Percentiles rank a stretch among this genome's conserved stretches.
These are phyloP conservation scores for Rhopalosiphum nymphaeae DNA, from an alignment of 2,888 invertebrate genomes.

Conservation along the genomic window DNA sequence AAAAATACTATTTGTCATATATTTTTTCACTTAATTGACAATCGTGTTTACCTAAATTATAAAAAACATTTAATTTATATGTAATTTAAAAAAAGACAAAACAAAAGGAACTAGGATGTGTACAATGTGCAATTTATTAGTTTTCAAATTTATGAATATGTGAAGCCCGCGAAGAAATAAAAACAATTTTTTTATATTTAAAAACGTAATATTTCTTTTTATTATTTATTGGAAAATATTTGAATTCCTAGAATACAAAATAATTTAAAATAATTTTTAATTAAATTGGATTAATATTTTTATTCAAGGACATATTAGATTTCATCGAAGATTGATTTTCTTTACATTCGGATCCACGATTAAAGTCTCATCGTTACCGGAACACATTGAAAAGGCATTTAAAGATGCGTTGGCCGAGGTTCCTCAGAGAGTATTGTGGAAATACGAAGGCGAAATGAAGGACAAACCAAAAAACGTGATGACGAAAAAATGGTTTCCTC, in stretches of 20 bases:
- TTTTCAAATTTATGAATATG: background rate
- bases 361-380: background rate
- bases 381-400: background rate
- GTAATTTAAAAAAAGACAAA: too few relatives aligned
- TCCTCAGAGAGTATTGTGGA: constrained; percentile 30
- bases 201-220: background rate
- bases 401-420: background rate
- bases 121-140: background rate
- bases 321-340: too few relatives aligned
- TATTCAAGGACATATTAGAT: too few relatives aligned
- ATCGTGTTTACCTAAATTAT: too few relatives aligned
- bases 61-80: too few relatives aligned
- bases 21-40: too few relatives aligned
- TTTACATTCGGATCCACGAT: too few relatives aligned
- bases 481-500: constrained; percentile 27
- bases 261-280: background rate
- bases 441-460: constrained; percentile 12
- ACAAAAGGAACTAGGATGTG: too few relatives aligned
- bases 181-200: background rate
- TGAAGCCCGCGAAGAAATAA: background rate
- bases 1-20: too few relatives aligned
- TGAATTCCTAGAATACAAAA: too few relatives aligned
- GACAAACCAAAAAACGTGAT: constrained; percentile 14
- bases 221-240: too few relatives aligned
- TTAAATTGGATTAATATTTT: too few relatives aligned